Evolutionary conservation across 1,140 invertebrate species (phyloP).

Genomic region (Cherax quadricarinatus): DNA sequence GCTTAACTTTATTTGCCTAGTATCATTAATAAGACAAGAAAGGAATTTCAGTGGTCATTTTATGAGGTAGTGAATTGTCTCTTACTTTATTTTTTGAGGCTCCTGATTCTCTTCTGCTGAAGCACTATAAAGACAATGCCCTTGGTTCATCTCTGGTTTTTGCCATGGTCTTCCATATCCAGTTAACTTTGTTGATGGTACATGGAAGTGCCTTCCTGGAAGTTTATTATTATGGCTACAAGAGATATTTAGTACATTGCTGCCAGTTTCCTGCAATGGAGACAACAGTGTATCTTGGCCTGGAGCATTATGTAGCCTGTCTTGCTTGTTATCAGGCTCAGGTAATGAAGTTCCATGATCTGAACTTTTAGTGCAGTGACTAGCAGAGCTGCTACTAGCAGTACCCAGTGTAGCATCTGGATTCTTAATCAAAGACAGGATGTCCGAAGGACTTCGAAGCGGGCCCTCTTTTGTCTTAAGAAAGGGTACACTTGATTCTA

Average conservation of each 20-base stretch:
- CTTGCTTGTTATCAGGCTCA: not conserved
- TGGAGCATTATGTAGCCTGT: not conserved
- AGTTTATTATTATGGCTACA: not conserved
- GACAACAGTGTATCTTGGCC: not conserved
- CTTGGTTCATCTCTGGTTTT: not conserved
- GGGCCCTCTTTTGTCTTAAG: not conserved
- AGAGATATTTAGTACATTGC: not conserved
- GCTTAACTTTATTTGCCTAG: too few relatives aligned
- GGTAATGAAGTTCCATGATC: not conserved
- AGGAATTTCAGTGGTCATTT: too few relatives aligned
- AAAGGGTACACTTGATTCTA: not conserved
- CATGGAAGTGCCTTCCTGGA: not conserved
- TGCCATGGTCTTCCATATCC: not conserved
- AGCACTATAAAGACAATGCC: not conserved
- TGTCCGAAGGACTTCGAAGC: constrained; percentile 31
- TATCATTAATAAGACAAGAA: too few relatives aligned
- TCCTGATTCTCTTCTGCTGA: constrained; percentile 21
- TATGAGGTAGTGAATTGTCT: not conserved
- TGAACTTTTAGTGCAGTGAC: not conserved
- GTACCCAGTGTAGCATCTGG: not conserved
- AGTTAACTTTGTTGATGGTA: not conserved
- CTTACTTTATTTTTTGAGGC: not conserved
- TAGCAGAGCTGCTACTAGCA: not conserved
- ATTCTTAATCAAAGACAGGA: constrained; percentile 44
- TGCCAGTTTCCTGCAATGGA: not conserved